Evolutionary conservation across 2,888 invertebrate species (phyloP).

Genomic region (Pocota personata): DNA sequence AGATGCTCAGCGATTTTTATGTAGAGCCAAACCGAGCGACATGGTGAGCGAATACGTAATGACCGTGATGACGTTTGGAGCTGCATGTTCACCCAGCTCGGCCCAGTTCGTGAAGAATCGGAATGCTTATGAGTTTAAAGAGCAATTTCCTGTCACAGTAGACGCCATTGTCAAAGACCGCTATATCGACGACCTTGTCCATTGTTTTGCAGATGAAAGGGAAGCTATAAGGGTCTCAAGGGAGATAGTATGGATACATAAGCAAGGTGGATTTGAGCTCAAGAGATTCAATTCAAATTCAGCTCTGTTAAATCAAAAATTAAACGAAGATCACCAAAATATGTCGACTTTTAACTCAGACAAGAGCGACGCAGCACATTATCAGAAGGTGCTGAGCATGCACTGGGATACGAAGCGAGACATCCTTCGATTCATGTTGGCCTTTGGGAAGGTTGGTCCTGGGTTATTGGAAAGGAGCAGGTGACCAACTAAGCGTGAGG

Average conservation of each 20-base stretch:
- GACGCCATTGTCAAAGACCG: conserved; percentile 26
- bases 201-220: neutral
- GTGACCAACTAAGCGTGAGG: conserved; percentile 40
- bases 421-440: conserved; percentile 29
- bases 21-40: conserved; percentile 49
- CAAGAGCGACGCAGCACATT: neutral
- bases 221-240: conserved; percentile 1
- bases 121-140: conserved; percentile 4
- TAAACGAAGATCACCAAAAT: neutral
- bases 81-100: conserved; percentile 62
- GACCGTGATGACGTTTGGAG: conserved; percentile 73
- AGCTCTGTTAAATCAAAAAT: neutral
- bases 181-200: conserved; percentile 29
- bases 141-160: neutral
- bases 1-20: conserved; percentile 75
- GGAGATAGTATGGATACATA: conserved; percentile 4
- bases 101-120: conserved; percentile 67
- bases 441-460: conserved; percentile 43
- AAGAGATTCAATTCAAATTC: conserved; percentile 14
- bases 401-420: conserved; percentile 46
- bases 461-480: conserved; percentile 1
- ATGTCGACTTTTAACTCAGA: neutral
- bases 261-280: neutral
- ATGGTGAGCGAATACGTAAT: conserved; percentile 60
- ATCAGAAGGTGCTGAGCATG: conserved; percentile 49